phyloP scores from a whole-genome alignment of 2,888 invertebrate genomes.

The Dryococelus australis region DNA sequence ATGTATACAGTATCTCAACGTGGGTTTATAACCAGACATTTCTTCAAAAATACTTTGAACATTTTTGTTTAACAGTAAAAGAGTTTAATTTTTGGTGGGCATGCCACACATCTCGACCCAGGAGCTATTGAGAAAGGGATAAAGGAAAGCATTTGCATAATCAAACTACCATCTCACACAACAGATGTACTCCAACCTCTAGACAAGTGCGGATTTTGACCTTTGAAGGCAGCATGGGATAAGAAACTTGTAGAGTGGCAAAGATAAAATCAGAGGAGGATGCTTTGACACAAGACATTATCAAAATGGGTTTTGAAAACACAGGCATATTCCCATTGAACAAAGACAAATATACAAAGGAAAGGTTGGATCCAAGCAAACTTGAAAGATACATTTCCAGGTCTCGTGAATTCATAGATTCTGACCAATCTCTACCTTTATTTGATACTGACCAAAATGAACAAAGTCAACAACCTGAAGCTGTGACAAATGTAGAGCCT shows the following conservation, averaged over 20 bases:
- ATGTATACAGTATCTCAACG: slow-evolving; percentile 12
- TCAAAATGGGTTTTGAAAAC: background rate
- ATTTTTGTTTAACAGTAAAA: background rate
- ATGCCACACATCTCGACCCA: background rate
- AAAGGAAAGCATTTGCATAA: background rate
- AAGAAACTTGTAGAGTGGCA: background rate
- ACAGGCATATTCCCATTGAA: background rate
- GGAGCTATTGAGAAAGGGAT: background rate
- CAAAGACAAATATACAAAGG: background rate
- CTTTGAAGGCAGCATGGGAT: slow-evolving; percentile 17
- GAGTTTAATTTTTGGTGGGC: background rate
- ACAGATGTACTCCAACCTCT: background rate
- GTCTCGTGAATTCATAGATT: too few species aligned
- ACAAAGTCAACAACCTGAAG: too few species aligned
- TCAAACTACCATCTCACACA: background rate
- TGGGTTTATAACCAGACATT: slow-evolving; percentile 18
- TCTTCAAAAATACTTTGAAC: background rate
- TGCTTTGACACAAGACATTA: background rate
- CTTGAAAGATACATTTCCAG: background rate
- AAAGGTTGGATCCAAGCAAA: background rate
- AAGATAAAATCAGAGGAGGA: background rate
- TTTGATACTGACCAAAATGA: too few species aligned
- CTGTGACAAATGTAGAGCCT: background rate
- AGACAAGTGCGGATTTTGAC: slow-evolving; percentile 11
- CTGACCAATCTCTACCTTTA: too few species aligned